These are phyloP conservation scores for Micrasema longulum DNA, from an alignment of 1,140 invertebrate species.

Conservation along the genomic window DNA sequence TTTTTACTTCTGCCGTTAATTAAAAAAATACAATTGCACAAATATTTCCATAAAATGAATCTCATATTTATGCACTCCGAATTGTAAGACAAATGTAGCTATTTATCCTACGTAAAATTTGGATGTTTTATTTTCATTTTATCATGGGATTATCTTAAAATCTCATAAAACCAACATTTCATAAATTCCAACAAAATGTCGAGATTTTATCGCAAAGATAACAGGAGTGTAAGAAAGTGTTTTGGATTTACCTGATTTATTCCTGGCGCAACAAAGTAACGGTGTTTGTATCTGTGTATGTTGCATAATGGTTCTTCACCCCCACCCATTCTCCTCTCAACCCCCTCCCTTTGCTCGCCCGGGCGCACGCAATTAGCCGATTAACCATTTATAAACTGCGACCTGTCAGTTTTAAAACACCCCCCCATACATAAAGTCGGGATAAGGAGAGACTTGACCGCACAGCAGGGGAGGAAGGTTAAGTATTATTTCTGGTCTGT, in stretches of 20 bases:
- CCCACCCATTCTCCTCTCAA: background rate
- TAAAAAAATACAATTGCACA: too few relatives aligned
- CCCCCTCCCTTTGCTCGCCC: conserved; percentile 18
- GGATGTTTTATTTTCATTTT: too few relatives aligned
- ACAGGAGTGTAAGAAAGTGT: background rate
- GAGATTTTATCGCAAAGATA: too few relatives aligned
- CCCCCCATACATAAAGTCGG: conserved; percentile 45
- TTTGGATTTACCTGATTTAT: background rate
- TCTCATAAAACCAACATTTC: too few relatives aligned
- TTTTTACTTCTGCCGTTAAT: too few relatives aligned
- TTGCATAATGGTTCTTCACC: conserved; percentile 25
- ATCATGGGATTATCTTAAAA: too few relatives aligned
- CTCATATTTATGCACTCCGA: too few relatives aligned
- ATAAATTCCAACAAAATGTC: too few relatives aligned
- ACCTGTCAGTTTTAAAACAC: conserved; percentile 54
- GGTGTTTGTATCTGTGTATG: conserved; percentile 18
- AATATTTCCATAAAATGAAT: too few relatives aligned
- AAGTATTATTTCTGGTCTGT: conserved; percentile 15
- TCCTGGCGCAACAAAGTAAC: background rate
- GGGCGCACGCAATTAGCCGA: conserved; percentile 53
- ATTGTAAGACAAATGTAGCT: too few relatives aligned
- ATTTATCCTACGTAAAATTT: too few relatives aligned
- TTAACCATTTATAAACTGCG: conserved; percentile 55
- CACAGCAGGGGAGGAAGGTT: conserved; percentile 18
- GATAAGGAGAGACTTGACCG: conserved; percentile 45